Evolutionary conservation across 1,140 invertebrate species (phyloP).

Genomic region (Drosophila athabasca): DNA sequence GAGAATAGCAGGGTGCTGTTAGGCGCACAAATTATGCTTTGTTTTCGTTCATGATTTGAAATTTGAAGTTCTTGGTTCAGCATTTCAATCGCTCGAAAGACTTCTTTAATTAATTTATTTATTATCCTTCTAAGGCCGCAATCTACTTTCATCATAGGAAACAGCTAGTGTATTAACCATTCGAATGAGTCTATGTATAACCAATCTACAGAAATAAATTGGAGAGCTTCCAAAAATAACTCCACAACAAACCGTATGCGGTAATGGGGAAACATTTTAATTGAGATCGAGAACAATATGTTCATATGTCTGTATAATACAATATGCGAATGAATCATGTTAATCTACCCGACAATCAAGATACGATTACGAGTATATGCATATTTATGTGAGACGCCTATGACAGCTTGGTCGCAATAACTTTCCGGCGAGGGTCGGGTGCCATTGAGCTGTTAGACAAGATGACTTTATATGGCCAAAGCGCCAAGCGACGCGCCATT

Average conservation of each 20-base stretch:
- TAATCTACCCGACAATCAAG: conserved; percentile 46
- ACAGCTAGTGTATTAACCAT: conserved; percentile 23
- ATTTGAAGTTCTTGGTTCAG: too few species aligned
- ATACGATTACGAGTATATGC: conserved; percentile 16
- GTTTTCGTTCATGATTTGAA: too few species aligned
- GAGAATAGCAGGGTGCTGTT: too few species aligned
- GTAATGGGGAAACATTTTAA: conserved; percentile 23
- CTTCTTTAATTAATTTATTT: too few species aligned
- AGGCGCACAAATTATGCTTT: too few species aligned
- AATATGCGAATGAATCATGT: conserved; percentile 40
- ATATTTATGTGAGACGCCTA: conserved; percentile 36
- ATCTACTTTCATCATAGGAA: not conserved
- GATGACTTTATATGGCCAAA: conserved; percentile 68
- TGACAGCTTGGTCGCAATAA: conserved; percentile 42
- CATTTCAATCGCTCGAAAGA: too few species aligned
- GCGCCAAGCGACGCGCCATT: conserved; percentile 53
- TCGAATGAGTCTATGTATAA: not conserved
- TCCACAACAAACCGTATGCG: not conserved
- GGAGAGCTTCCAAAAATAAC: conserved; percentile 28
- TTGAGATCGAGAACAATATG: conserved; percentile 24
- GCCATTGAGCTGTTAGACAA: conserved; percentile 46
- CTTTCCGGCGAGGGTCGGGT: conserved; percentile 19
- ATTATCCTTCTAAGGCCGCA: conserved; percentile 28
- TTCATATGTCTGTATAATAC: too few species aligned
- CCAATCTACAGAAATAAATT: conserved; percentile 29